Evolutionary conservation across 2,888 invertebrate species (phyloP).

Genomic region (Tenthredo livida): DNA sequence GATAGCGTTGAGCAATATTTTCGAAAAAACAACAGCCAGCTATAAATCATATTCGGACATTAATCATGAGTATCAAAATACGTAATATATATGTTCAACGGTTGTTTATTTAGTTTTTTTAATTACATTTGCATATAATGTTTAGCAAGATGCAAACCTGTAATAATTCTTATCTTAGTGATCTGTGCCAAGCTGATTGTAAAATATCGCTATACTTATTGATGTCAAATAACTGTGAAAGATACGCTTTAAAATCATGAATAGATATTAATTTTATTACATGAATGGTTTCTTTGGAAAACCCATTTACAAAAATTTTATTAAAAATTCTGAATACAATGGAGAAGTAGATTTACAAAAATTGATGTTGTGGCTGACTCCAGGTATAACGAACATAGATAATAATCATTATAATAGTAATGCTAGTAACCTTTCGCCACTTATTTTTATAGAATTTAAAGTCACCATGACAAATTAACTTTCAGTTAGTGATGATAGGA

Average conservation of each 20-base stretch:
- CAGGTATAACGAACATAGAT: background rate
- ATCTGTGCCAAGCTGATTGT: conserved; percentile 1
- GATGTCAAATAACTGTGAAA: background rate
- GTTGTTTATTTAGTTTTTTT: background rate
- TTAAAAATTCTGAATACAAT: background rate
- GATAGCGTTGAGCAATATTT: background rate
- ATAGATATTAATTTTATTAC: background rate
- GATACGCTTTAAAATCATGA: background rate
- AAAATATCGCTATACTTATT: background rate
- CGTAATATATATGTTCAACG: background rate
- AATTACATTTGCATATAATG: background rate
- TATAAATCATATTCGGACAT: background rate
- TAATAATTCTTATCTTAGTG: conserved; percentile 9
- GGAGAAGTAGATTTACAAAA: background rate
- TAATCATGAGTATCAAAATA: background rate
- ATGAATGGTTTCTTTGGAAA: background rate
- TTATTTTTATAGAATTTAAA: background rate
- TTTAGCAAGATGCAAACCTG: background rate
- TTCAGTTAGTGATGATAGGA: background rate
- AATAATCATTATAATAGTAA: background rate
- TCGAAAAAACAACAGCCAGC: background rate
- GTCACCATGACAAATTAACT: background rate
- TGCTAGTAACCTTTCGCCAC: conserved; percentile 20
- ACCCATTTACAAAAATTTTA: background rate
- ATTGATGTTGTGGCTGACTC: background rate